phyloP scores from a whole-genome alignment of 2,113 vertebrate species.

The cat (Felis catus) region DNA sequence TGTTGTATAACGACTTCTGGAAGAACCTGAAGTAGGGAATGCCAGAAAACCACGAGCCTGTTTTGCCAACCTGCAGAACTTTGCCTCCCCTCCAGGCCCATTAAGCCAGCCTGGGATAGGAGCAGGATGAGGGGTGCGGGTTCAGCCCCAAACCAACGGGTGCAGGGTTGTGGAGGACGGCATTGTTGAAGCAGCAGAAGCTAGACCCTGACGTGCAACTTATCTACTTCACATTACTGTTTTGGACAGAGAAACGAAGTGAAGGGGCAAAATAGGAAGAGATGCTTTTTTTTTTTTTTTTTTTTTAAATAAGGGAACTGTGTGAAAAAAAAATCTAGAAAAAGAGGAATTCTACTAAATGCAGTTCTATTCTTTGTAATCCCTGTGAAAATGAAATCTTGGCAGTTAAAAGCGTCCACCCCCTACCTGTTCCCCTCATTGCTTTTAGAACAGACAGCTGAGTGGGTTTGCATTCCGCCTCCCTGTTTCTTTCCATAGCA shows the following conservation, averaged over 20 bases:
- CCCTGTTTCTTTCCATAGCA: neutral
- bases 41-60: neutral
- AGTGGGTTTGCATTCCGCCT: neutral
- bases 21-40: neutral
- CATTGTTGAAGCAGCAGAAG: neutral
- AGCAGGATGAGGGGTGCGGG: fast-evolving
- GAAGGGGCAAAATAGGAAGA: neutral
- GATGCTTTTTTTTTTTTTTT: neutral
- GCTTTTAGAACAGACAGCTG: neutral
- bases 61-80: neutral
- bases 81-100: neutral
- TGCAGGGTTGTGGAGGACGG: neutral
- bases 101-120: neutral
- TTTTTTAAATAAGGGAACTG: neutral
- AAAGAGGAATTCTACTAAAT: neutral
- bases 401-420: neutral
- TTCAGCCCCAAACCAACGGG: neutral
- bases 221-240: neutral
- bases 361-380: neutral
- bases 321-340: neutral
- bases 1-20: neutral
- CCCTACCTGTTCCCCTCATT: neutral
- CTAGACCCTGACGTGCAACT: neutral
- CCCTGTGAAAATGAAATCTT: neutral
- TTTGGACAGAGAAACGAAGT: neutral